Evolutionary conservation across 2,797 vertebrate genomes (phyloP).

Genomic region (Pangasius djambal): DNA sequence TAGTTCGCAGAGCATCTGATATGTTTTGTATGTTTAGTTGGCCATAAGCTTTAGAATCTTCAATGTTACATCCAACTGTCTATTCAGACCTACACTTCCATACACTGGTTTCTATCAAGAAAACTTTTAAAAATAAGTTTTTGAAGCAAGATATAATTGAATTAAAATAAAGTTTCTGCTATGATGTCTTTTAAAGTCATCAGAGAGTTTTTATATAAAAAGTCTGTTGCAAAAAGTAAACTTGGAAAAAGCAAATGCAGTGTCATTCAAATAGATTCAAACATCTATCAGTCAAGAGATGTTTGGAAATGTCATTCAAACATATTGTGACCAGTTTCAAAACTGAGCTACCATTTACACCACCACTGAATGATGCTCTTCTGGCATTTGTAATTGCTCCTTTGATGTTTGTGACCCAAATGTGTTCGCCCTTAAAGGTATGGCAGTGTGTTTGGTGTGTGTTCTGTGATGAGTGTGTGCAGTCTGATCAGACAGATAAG

Average conservation of each 20-base stretch:
- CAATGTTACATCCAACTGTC: too few species aligned
- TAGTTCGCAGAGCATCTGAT: neutral
- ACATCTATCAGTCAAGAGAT: neutral
- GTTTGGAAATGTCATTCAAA: neutral
- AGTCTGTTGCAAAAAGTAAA: neutral
- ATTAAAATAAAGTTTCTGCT: neutral
- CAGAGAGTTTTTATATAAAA: neutral
- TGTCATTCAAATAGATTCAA: neutral
- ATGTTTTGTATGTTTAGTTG: neutral
- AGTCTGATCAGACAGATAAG: slow-evolving; percentile 35
- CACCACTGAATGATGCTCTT: neutral
- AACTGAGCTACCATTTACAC: neutral
- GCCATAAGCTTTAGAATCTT: too few species aligned
- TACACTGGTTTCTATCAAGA: neutral
- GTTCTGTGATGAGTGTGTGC: slow-evolving; percentile 1
- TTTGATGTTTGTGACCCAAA: neutral
- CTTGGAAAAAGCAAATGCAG: neutral
- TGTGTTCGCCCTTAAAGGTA: neutral
- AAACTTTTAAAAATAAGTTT: too few species aligned
- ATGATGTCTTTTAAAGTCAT: neutral
- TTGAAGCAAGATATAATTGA: neutral
- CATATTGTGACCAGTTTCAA: neutral
- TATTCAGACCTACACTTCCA: too few species aligned
- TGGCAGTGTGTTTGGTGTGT: neutral
- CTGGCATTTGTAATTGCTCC: neutral